Percentiles rank a stretch among this genome's conserved stretches.
These are phyloP conservation scores for Gallinago nigripennis DNA, from an alignment of 2,797 vertebrate genomes.

Conservation along the genomic window DNA sequence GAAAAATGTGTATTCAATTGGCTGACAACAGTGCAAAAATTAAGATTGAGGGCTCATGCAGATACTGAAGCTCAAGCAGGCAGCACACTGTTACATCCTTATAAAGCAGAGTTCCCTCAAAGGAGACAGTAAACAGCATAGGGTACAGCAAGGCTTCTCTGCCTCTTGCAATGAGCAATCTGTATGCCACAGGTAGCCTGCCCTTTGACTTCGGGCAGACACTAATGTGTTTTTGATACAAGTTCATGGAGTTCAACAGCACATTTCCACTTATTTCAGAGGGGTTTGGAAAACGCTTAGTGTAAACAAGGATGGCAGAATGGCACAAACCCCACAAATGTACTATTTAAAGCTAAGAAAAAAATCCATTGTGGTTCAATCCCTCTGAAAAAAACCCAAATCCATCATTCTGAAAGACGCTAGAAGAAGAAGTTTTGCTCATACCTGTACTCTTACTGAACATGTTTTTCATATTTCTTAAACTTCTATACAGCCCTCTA, in stretches of 20 bases:
- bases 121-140: background rate
- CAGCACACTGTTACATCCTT: background rate
- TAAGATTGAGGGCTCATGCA: background rate
- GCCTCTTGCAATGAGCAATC: background rate
- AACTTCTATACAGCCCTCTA: background rate
- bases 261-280: background rate
- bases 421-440: background rate
- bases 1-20: background rate
- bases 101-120: background rate
- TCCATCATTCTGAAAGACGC: background rate
- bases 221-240: background rate
- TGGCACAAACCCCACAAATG: background rate
- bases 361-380: background rate
- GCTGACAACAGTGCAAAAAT: background rate
- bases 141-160: background rate
- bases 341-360: background rate
- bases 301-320: background rate
- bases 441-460: background rate
- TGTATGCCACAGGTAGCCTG: background rate
- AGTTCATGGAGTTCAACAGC: background rate
- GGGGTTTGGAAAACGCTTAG: background rate
- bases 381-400: background rate
- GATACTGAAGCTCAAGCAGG: background rate
- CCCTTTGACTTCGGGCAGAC: background rate
- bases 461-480: background rate